Percentiles rank a stretch among this genome's conserved stretches.
phyloP scores from a whole-genome alignment of 2,888 invertebrate species.

The Watsonalla binaria region DNA sequence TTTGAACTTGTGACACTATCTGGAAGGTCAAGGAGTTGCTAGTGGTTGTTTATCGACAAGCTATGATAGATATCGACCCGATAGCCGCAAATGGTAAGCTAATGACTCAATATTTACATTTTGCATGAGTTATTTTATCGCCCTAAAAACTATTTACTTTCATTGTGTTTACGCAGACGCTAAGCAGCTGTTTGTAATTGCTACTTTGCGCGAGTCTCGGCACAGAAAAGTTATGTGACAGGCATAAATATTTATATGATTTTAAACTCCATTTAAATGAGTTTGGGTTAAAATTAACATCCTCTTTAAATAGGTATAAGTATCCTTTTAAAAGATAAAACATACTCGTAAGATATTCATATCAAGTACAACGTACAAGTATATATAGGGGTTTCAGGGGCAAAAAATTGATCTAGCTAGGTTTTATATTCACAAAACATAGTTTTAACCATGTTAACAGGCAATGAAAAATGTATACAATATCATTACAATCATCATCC shows the following conservation, averaged over 20 bases:
- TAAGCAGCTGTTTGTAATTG: not conserved
- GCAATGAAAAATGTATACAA: no score
- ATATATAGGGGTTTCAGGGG: no score
- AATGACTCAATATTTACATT: constrained; percentile 10
- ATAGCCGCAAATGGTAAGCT: constrained; percentile 34
- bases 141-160: not conserved
- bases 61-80: constrained; percentile 15
- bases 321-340: no score
- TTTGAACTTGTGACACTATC: constrained; percentile 38
- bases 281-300: not conserved
- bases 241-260: not conserved
- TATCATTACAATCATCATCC: no score
- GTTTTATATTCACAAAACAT: no score
- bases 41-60: constrained; percentile 27
- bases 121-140: not conserved
- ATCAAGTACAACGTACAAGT: no score
- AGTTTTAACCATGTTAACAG: no score
- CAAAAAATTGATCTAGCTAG: no score
- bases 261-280: not conserved
- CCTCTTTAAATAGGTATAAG: no score
- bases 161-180: not conserved
- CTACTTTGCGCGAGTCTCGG: no score
- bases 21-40: constrained; percentile 49
- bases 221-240: not conserved
- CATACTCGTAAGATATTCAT: no score